Conservation (phyloP, 2,797 vertebrate species). For the Melanotaenia pygmaea region DNA sequence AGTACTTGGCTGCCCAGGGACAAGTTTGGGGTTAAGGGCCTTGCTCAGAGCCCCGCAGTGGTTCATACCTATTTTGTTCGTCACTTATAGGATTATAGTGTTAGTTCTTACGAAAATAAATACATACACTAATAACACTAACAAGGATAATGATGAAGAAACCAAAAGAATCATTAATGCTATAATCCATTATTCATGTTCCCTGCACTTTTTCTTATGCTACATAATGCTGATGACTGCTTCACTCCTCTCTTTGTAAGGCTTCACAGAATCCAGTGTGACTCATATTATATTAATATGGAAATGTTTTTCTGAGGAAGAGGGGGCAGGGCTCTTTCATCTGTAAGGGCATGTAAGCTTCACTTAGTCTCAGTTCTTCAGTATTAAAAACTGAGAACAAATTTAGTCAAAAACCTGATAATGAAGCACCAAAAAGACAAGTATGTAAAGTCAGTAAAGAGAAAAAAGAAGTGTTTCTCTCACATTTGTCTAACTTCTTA, state of each 20-base stretch:
- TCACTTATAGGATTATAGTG: not conserved
- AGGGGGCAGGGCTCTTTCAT: slow-evolving; percentile 49
- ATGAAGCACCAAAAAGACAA: slow-evolving; percentile 19
- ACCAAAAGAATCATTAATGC: slow-evolving; percentile 14
- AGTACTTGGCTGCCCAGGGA: not conserved
- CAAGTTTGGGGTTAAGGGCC: not conserved
- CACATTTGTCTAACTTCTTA: slow-evolving; percentile 4
- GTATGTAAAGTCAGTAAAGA: slow-evolving; percentile 8
- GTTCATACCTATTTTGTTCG: not conserved
- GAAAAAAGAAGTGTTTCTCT: slow-evolving; percentile 1
- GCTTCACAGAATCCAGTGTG: slow-evolving; percentile 37
- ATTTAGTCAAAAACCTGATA: slow-evolving; percentile 47
- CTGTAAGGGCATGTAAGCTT: slow-evolving; percentile 34
- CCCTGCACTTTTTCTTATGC: slow-evolving; percentile 12
- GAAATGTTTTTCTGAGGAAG: slow-evolving; percentile 44
- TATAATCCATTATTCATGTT: slow-evolving; percentile 44
- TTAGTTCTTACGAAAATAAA: not conserved
- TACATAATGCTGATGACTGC: slow-evolving; percentile 24
- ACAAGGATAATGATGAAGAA: slow-evolving; percentile 16
- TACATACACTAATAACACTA: not conserved
- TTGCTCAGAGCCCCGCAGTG: not conserved
- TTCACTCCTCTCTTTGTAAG: slow-evolving; percentile 31
- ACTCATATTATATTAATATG: slow-evolving; percentile 55
- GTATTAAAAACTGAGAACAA: slow-evolving; percentile 28
- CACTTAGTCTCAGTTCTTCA: slow-evolving; percentile 20